Percentiles rank a stretch among this genome's conserved stretches.
Conservation (phyloP, 2,888 invertebrate genomes). For the Maniola hyperantus region DNA sequence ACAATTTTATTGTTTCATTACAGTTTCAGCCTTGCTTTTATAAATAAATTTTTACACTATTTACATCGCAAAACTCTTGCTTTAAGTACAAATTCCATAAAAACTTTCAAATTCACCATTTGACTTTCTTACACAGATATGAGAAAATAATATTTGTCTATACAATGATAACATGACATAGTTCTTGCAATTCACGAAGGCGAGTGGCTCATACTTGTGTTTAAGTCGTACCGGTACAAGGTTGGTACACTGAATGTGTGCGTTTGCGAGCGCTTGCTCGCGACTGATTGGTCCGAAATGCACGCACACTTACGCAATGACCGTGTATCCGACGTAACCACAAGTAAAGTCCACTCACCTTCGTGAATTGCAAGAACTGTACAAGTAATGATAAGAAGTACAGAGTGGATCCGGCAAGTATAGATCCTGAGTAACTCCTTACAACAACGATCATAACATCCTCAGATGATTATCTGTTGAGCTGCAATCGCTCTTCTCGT, state of each 20-base stretch:
- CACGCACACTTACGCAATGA: no score
- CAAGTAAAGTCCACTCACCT: no score
- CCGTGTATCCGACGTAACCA: no score
- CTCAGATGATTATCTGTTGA: constrained; percentile 71
- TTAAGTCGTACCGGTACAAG: no score
- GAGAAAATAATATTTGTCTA: constrained; percentile 44
- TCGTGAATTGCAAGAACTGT: no score
- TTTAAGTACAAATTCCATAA: constrained; percentile 76
- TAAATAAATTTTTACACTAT: constrained; percentile 77
- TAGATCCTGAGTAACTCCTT: constrained; percentile 46
- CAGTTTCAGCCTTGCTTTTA: constrained; percentile 82
- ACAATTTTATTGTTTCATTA: constrained; percentile 82
- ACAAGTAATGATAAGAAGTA: constrained; percentile 53
- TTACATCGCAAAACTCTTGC: constrained; percentile 69
- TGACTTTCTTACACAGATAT: constrained; percentile 35
- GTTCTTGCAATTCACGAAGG: no score
- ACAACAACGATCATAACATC: constrained; percentile 80
- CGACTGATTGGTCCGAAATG: no score
- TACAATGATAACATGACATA: constrained; percentile 43
- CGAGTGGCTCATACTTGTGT: no score
- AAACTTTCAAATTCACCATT: constrained; percentile 59
- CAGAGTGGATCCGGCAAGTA: constrained; percentile 49
- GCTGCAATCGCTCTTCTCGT: constrained; percentile 79
- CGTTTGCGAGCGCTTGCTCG: no score
- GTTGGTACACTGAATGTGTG: no score